phyloP scores from a whole-genome alignment of 2,888 invertebrate genomes.

The Agrochola circellaris region DNA sequence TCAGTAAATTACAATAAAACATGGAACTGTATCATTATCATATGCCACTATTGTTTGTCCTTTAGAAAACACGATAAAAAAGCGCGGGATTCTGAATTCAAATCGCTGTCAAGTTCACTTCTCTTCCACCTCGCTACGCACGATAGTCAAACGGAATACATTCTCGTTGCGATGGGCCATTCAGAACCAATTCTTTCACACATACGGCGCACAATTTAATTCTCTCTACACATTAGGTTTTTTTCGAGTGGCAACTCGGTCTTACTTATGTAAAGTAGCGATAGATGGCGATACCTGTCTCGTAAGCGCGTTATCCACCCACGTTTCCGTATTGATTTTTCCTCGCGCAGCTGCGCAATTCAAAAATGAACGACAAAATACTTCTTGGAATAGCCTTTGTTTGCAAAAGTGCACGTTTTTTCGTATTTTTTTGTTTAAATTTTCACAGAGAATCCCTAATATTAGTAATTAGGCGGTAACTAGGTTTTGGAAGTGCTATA shows the following conservation, averaged over 20 bases:
- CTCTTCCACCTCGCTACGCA: not conserved
- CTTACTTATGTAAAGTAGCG: not conserved
- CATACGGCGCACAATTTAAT: not conserved
- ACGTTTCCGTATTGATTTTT: conserved; percentile 18
- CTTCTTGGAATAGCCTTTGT: conserved; percentile 8
- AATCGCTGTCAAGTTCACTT: not conserved
- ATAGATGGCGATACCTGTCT: conserved; percentile 13
- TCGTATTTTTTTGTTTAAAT: not conserved
- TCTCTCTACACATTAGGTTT: not conserved
- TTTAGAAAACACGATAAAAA: not conserved
- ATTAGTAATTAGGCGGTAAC: not conserved
- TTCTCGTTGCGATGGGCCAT: conserved; percentile 11
- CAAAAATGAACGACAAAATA: not conserved
- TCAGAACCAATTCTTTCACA: not conserved
- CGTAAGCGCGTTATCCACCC: not conserved
- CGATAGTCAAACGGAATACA: not conserved
- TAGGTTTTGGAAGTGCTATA: no score
- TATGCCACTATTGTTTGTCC: not conserved
- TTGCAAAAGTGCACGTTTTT: not conserved
- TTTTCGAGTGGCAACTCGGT: not conserved
- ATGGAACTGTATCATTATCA: not conserved
- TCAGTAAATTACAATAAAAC: not conserved
- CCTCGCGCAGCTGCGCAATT: conserved; percentile 25
- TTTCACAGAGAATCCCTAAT: not conserved
- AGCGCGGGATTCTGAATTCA: not conserved